Base-by-base conservation (phyloP, 1,140 invertebrate species). In the Zophobas morio region DNA sequence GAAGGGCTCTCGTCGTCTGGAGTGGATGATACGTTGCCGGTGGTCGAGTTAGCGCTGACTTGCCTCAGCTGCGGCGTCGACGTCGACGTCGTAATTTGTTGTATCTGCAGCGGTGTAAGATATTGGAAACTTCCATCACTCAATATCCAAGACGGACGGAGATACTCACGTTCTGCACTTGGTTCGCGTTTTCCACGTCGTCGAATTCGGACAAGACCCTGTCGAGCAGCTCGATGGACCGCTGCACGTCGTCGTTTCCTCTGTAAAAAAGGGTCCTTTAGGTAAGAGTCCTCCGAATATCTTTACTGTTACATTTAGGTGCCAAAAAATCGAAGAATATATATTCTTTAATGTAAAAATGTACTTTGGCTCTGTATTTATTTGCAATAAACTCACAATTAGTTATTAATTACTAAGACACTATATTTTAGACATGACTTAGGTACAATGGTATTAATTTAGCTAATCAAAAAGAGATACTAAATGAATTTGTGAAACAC, bases 201-300 rank as follows among this genome's bases (percentile, higher is more conserved):
- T 95, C 94, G 88, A 95, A 96, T 88, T 96, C 94, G 79, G 94
- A 95, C 86, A 96, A 90, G 84, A 95, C 94, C 82, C 94, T 92
- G 89, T 96, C 94, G 87, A 96, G 88, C 80, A 95, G 89, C 87
- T 95, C 94, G 87, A 96, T 90, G 75, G 94, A 95, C 86, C 94
- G 90, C 88, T 94, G 93, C 83, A 94, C 93, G 88, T 94, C 93
- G 88, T 94, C 93, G 81, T 88, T 89, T 88, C 91, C 91, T 87
- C 93, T 94, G 90, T 80, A 92, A 92, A 83, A 87, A 87, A 77
- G 80, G 20, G 20, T 20, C 20, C 20, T 20, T 20, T 20, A 20
- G 20, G 20, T 20, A 20, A 20, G 20, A 20, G 20, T 20, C 20
- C 20, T 20, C 20, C 20, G 75, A 79, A 51, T 35, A 75, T 20